Percentiles rank a stretch among this genome's conserved stretches.
Conservation (phyloP, 2,888 invertebrate genomes). For the Parnassius mnemosyne region DNA sequence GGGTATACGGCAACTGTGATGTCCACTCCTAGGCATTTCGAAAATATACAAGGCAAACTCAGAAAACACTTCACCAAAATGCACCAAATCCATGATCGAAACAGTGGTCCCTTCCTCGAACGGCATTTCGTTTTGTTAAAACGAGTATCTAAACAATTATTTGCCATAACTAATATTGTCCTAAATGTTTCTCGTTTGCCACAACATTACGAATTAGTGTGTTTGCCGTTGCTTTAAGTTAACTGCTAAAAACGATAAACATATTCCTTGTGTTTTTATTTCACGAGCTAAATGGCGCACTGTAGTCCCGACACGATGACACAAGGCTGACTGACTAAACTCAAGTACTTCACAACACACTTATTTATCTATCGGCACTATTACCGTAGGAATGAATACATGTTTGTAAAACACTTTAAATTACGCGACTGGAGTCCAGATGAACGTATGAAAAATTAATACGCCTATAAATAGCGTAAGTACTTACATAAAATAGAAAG, state of each 20-base stretch:
- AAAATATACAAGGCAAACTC: constrained; percentile 60
- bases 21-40: constrained; percentile 54
- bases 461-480: constrained; percentile 45
- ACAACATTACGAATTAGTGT: constrained; percentile 62
- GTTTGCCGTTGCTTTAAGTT: constrained; percentile 44
- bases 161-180: constrained; percentile 56
- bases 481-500: constrained; percentile 71
- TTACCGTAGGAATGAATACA: constrained; percentile 37
- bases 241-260: constrained; percentile 49
- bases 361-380: constrained; percentile 47
- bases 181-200: constrained; percentile 43
- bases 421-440: constrained; percentile 39
- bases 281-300: constrained; percentile 69
- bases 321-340: constrained; percentile 59
- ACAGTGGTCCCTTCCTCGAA: constrained; percentile 52
- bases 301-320: constrained; percentile 66
- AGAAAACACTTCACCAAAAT: constrained; percentile 57
- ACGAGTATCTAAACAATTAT: constrained; percentile 45
- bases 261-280: constrained; percentile 65
- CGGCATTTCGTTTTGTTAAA: constrained; percentile 53
- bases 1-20: constrained; percentile 71
- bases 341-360: constrained; percentile 40
- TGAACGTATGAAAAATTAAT: constrained; percentile 50
- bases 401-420: constrained; percentile 31
- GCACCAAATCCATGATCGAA: constrained; percentile 64